Evolutionary conservation across 2,888 invertebrate genomes (phyloP).

Genomic region (Heliconius cydno): DNA sequence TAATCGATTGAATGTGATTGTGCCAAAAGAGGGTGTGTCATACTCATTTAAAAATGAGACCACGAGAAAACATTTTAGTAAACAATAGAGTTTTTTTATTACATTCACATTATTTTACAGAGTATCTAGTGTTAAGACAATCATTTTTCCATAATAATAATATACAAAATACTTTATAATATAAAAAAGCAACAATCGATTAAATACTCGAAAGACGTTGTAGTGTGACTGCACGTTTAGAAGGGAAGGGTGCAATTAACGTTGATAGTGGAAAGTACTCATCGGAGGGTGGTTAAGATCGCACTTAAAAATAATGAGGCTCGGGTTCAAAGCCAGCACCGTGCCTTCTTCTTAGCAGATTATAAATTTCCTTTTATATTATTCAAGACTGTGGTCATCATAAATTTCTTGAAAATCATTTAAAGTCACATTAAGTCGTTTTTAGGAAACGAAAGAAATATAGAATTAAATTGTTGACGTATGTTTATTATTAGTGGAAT

Average conservation of each 20-base stretch:
- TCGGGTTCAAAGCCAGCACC: conserved; percentile 14
- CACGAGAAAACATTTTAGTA: not conserved
- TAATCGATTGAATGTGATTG: not conserved
- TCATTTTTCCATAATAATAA: not conserved
- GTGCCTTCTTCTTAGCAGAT: conserved; percentile 26
- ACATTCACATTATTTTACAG: not conserved
- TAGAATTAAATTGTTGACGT: not conserved
- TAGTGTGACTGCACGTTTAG: conserved; percentile 32
- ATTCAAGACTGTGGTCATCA: conserved; percentile 14
- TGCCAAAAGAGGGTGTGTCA: not conserved
- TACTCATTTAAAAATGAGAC: not conserved
- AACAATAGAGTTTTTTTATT: not conserved
- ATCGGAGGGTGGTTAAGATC: conserved; percentile 36
- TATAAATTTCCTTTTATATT: conserved; percentile 20
- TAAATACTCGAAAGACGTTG: not conserved
- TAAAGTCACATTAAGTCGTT: conserved; percentile 1
- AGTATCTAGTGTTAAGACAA: not conserved
- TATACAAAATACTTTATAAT: not conserved
- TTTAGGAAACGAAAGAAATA: not conserved
- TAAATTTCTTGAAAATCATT: conserved; percentile 1
- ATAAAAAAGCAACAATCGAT: not conserved
- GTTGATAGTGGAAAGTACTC: conserved; percentile 28
- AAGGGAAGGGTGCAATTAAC: conserved; percentile 45
- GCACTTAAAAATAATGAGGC: conserved; percentile 44
- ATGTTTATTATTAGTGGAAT: too few species aligned